Percentiles rank a stretch among this genome's conserved stretches.
These are phyloP conservation scores for Hermatobates lingyangjiaoensis DNA, from an alignment of 1,140 invertebrate genomes.

Conservation along the genomic window DNA sequence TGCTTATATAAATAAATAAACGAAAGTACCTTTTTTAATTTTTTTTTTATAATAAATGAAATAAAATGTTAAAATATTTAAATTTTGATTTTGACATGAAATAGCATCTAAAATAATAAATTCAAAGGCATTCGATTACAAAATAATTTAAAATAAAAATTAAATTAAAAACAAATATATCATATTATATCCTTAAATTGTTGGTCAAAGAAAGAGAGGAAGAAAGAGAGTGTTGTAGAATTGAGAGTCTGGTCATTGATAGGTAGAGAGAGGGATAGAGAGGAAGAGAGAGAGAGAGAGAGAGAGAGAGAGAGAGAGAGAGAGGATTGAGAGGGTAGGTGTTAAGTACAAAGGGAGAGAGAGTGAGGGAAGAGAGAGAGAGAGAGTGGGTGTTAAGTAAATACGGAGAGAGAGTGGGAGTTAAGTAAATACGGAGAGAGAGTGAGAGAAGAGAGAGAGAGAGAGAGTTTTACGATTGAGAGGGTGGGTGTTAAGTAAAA, in stretches of 20 bases:
- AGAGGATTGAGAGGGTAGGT: not conserved
- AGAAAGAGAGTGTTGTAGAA: not conserved
- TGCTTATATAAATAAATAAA: no score
- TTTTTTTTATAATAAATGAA: no score
- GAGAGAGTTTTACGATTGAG: not conserved
- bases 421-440: not conserved
- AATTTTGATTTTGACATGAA: no score
- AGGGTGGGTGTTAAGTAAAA: not conserved
- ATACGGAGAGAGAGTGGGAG: not conserved
- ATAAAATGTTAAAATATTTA: no score
- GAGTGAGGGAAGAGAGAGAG: not conserved
- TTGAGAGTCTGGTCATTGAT: not conserved
- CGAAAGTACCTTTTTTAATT: no score
- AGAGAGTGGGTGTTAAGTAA: not conserved
- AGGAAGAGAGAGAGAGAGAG: conserved; percentile 1
- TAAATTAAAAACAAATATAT: no score
- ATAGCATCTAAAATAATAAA: no score
- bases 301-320: conserved; percentile 3
- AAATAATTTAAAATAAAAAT: no score
- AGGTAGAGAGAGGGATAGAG: not conserved
- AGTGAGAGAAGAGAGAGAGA: not conserved
- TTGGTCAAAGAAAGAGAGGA: not conserved
- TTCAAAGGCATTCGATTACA: no score
- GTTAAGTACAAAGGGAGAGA: not conserved
- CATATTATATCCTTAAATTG: no score